Percentiles rank a stretch among this genome's conserved stretches.
These are phyloP conservation scores for Trachemys scripta DNA, from an alignment of 2,113 vertebrate species.

Conservation along the genomic window DNA sequence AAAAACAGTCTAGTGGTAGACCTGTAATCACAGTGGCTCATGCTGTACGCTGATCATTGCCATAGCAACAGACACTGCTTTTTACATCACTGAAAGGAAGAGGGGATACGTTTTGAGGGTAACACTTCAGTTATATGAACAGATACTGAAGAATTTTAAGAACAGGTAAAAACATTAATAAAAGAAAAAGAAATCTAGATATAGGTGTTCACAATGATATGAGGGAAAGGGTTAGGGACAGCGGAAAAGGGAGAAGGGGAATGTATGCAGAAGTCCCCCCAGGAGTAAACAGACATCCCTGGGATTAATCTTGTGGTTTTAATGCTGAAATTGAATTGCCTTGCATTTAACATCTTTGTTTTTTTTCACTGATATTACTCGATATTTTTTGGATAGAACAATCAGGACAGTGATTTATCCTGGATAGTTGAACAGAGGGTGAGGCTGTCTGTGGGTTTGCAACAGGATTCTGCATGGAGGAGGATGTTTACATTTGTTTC, in stretches of 20 bases:
- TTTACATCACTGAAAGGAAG: constrained; percentile 68
- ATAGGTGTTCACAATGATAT: background rate
- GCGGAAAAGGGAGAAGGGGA: background rate
- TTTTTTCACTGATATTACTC: background rate
- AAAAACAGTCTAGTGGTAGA: constrained; percentile 40
- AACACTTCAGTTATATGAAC: background rate
- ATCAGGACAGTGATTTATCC: background rate
- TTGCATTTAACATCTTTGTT: background rate
- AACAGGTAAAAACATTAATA: constrained; percentile 20
- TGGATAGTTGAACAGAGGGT: background rate
- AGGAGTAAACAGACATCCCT: background rate
- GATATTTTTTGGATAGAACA: accelerated
- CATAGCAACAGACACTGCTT: constrained; percentile 66
- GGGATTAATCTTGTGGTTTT: background rate
- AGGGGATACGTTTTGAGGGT: constrained; percentile 32
- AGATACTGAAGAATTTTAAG: background rate
- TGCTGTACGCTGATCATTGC: constrained; percentile 49
- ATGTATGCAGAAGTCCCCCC: background rate
- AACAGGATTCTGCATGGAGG: background rate
- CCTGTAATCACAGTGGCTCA: constrained; percentile 66
- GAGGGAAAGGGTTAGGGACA: background rate
- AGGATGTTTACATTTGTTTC: background rate
- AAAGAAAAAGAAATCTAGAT: background rate
- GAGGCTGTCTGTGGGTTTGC: background rate
- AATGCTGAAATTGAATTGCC: background rate